Evolutionary conservation across 2,888 invertebrate species (phyloP).

Genomic region (Euplagia quadripunctaria): DNA sequence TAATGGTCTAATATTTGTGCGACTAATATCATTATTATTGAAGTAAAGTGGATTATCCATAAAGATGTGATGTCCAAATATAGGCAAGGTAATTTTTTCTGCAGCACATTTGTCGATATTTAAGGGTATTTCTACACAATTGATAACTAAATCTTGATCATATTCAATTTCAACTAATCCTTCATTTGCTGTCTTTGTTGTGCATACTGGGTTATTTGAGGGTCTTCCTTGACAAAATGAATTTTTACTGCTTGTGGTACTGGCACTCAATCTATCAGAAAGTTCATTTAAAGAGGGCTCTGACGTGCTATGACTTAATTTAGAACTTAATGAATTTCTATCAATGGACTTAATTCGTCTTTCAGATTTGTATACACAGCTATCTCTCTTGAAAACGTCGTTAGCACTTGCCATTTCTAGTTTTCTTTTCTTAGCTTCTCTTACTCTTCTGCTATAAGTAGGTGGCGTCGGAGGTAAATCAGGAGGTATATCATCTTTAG

Average conservation of each 20-base stretch:
- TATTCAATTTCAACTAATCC: constrained; percentile 88
- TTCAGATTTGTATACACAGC: constrained; percentile 77
- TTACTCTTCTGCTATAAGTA: constrained; percentile 80
- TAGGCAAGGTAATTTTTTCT: constrained; percentile 81
- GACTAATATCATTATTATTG: constrained; percentile 73
- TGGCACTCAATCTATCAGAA: constrained; percentile 73
- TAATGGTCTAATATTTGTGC: constrained; percentile 73
- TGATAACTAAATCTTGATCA: constrained; percentile 78
- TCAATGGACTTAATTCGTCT: constrained; percentile 73
- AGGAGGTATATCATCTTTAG: constrained; percentile 73
- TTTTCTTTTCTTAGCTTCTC: constrained; percentile 83
- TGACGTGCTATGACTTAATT: constrained; percentile 76
- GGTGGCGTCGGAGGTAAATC: constrained; percentile 80
- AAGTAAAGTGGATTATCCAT: constrained; percentile 85
- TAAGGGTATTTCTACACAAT: constrained; percentile 77
- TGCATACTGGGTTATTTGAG: constrained; percentile 67
- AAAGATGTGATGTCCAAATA: constrained; percentile 83
- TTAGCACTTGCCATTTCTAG: constrained; percentile 78
- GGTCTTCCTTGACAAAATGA: constrained; percentile 64
- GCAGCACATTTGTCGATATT: constrained; percentile 56
- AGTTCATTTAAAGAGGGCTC: constrained; percentile 79
- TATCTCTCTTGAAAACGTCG: constrained; percentile 74
- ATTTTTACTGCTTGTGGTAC: constrained; percentile 66
- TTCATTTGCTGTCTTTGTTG: constrained; percentile 80
- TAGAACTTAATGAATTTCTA: constrained; percentile 62